A percentile compares a stretch with the other conserved stretches of the same genome.
Evolutionary conservation across 2,888 invertebrate species (phyloP).

Genomic region (Balanococcus diminutus): DNA sequence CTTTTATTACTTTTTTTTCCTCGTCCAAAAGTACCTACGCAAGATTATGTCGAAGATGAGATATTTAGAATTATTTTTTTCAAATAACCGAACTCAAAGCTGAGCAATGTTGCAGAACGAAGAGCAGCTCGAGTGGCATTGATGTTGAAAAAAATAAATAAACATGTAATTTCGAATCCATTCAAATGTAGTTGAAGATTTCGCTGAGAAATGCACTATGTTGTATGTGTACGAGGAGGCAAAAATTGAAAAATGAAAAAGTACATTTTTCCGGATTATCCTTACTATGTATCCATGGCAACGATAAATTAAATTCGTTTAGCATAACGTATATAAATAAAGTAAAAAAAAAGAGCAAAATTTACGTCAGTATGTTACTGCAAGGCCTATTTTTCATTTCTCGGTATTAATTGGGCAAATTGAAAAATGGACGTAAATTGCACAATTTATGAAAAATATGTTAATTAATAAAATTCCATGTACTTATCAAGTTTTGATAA

Average conservation of each 20-base stretch:
- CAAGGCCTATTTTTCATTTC: neutral
- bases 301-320: conserved; percentile 17
- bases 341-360: neutral
- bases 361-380: neutral
- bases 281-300: neutral
- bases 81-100: neutral
- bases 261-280: conserved; percentile 2
- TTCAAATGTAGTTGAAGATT: conserved; percentile 19
- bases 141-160: neutral
- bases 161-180: neutral
- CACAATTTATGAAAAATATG: too few species aligned
- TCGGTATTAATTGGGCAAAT: too few species aligned
- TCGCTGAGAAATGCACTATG: conserved; percentile 3
- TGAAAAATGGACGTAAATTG: too few species aligned
- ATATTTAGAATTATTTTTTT: neutral
- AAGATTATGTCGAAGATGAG: neutral
- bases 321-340: neutral
- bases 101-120: neutral
- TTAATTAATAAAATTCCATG: too few species aligned
- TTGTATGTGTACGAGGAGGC: neutral
- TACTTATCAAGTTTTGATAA: too few species aligned
- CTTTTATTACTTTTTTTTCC: neutral
- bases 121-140: neutral
- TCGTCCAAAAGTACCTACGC: neutral
- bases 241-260: conserved; percentile 23